Conservation (phyloP, 2,888 invertebrate genomes). For the Bellardia bayeri region DNA sequence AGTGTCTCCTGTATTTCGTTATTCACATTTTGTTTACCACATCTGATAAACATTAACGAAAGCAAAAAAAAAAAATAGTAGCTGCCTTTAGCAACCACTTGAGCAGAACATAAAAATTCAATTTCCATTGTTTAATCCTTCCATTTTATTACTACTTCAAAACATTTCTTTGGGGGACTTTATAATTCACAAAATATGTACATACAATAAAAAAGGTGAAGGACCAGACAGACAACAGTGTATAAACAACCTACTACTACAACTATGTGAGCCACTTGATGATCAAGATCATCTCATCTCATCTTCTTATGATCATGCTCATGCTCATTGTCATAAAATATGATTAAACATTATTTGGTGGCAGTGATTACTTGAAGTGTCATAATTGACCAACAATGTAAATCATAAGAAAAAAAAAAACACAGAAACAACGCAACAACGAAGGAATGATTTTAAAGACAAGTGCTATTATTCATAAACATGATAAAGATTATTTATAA, state of each 20-base stretch:
- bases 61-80: conserved; percentile 29
- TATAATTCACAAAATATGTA: neutral
- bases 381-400: conserved; percentile 81
- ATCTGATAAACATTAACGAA: conserved; percentile 64
- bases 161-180: conserved; percentile 10
- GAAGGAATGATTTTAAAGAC: conserved; percentile 78
- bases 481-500: conserved; percentile 75
- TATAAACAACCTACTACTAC: conserved; percentile 54
- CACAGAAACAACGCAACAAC: conserved; percentile 38
- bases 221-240: conserved; percentile 64
- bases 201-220: neutral
- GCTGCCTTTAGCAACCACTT: conserved; percentile 43
- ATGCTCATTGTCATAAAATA: conserved; percentile 68
- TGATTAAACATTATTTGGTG: conserved; percentile 73
- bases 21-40: conserved; percentile 47
- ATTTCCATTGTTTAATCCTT: conserved; percentile 80
- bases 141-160: conserved; percentile 14
- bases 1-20: conserved; percentile 72
- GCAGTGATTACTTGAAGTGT: conserved; percentile 82
- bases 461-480: conserved; percentile 81
- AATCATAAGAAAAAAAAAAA: conserved; percentile 19
- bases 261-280: conserved; percentile 67
- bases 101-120: conserved; percentile 81
- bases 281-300: conserved; percentile 67
- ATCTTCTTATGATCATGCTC: conserved; percentile 7